Evolutionary conservation across 2,797 vertebrate species (phyloP).

Genomic region (Microcaecilia unicolor): DNA sequence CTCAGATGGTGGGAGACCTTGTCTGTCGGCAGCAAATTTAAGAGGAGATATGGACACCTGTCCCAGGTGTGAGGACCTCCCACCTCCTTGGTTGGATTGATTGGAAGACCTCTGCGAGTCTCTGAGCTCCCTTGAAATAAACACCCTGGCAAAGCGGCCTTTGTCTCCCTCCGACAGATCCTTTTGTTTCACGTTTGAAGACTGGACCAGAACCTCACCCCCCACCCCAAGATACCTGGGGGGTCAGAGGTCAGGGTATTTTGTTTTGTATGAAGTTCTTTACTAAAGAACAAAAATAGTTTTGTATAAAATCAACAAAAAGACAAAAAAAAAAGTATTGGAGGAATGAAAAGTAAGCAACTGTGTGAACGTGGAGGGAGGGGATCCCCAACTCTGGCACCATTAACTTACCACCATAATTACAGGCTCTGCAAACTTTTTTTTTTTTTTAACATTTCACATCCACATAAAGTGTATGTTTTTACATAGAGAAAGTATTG

Average conservation of each 20-base stretch:
- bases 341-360: too few relatives aligned
- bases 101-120: background rate
- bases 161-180: background rate
- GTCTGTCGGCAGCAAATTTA: conserved; percentile 29
- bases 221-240: background rate
- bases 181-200: background rate
- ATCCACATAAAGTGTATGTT: conserved; percentile 39
- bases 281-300: conserved; percentile 70
- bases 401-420: conserved; percentile 45
- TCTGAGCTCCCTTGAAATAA: background rate
- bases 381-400: too few relatives aligned
- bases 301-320: conserved; percentile 58
- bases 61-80: too few relatives aligned
- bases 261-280: conserved; percentile 72
- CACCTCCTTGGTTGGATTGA: background rate
- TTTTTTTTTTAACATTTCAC: conserved; percentile 39
- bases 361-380: conserved; percentile 49
- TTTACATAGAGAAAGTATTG: conserved; percentile 51
- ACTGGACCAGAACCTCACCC: background rate
- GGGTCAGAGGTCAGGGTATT: too few relatives aligned
- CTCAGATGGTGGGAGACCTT: conserved; percentile 41
- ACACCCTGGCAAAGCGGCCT: background rate
- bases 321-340: conserved; percentile 15
- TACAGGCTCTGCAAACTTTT: conserved; percentile 42
- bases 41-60: too few relatives aligned